Base-by-base conservation (phyloP, 2,888 invertebrate species). In the Bombylius major region DNA sequence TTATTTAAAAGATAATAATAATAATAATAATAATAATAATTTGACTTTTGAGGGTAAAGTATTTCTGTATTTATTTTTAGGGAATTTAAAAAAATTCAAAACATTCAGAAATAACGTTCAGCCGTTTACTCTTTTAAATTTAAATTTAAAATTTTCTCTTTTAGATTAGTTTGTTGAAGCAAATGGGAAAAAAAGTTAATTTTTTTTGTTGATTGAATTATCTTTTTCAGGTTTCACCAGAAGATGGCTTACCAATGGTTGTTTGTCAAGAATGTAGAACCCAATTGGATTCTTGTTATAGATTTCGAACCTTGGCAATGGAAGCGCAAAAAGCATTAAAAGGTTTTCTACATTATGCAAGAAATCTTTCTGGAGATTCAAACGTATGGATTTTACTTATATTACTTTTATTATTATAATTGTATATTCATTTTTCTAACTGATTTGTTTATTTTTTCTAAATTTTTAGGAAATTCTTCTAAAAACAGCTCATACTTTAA, bases 181-280 rank as follows among this genome's bases (percentile, higher is more conserved):
- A 23, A 23, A 3, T 23, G 23, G 23, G 3, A 23, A 23, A 23
- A 23, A 12, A 48, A 48, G 49, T 48, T 54, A 42, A 51, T 45
- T 47, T 48, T 54, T 53, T 58, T 50, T 60, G 50, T 58, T 60
- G 61, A 64, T 44, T 60, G 36, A 47, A n/a, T 39, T 71, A 71
- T 58, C 51, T 63, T 67, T 79, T 77, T 65, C 76, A 88, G 88
- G 83, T 87, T 61, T 82, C 85, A 65, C 83, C 86, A 69, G 80
- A 79, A 66, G 89, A 89, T 75, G 79, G 82, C 66, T 78, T 89
- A 69, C 89, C 89, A 64, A 82, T 84, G 65, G 82, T 86, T 65
- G 82, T 89, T 63, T 89, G 89, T 76, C 80, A 82, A 60, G 82
- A 82, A 64, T 89, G 89, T 76, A 82, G 82, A 64, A 81, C 81